Conservation (phyloP, 1,140 invertebrate genomes). For the Nasonia longicornis region DNA sequence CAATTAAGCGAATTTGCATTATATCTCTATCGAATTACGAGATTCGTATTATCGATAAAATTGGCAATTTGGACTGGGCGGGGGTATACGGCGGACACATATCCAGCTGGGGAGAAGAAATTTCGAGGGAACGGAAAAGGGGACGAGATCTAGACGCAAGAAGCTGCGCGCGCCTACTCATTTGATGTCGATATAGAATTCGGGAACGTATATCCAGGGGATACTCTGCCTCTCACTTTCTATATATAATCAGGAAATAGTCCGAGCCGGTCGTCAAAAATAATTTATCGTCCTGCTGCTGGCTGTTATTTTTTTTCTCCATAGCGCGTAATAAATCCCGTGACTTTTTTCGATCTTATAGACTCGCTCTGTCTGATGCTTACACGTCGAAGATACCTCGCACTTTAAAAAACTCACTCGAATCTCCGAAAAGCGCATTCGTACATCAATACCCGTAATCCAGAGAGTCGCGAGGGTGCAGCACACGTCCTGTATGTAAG, state of each 20-base stretch:
- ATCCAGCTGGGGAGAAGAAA: constrained; percentile 29
- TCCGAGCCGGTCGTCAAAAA: constrained; percentile 35
- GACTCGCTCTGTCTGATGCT: neutral
- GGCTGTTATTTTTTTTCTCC: constrained; percentile 29
- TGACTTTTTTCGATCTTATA: constrained; percentile 1
- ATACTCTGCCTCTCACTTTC: neutral
- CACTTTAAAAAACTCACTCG: neutral
- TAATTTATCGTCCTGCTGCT: constrained; percentile 33
- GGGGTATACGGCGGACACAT: neutral
- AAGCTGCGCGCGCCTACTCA: constrained; percentile 55
- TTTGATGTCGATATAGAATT: constrained; percentile 55
- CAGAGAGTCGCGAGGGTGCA: neutral
- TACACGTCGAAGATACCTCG: no score
- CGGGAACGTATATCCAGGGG: neutral
- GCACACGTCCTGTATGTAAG: neutral
- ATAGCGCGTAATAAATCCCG: constrained; percentile 15
- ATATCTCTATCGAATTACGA: constrained; percentile 69
- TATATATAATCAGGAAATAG: constrained; percentile 27
- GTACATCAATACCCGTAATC: neutral
- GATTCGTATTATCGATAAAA: constrained; percentile 70
- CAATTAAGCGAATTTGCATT: constrained; percentile 70
- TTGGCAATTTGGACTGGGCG: constrained; percentile 62
- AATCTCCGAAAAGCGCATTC: neutral
- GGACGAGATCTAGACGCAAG: constrained; percentile 52
- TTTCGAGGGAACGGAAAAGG: constrained; percentile 41